phyloP scores from a whole-genome alignment of 2,797 vertebrate genomes.

The Lepilemur ruficaudatus region DNA sequence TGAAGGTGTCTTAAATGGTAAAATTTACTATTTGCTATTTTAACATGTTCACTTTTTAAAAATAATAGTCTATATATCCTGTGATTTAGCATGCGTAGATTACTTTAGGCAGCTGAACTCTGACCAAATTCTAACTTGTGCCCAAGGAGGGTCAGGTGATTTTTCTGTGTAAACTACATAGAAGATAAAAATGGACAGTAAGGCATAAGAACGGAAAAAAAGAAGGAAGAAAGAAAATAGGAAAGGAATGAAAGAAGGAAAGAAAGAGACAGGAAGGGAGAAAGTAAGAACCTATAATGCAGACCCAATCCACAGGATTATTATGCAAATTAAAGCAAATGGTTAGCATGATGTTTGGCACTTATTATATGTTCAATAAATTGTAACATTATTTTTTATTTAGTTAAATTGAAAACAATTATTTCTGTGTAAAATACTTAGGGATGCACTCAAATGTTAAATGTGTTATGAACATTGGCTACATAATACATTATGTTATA shows the following conservation, averaged over 20 bases:
- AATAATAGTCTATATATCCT: conserved; percentile 39
- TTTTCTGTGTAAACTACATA: neutral
- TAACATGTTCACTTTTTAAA: conserved; percentile 50
- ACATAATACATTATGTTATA: neutral
- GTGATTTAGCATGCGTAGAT: conserved; percentile 36
- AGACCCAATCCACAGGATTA: neutral
- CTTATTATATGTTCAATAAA: neutral
- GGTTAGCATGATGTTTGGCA: neutral
- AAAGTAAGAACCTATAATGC: neutral
- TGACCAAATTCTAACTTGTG: neutral
- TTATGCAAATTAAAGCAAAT: neutral
- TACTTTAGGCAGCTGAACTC: conserved; percentile 25
- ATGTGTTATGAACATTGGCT: neutral
- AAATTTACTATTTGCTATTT: conserved; percentile 76
- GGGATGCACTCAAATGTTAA: neutral
- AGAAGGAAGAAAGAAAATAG: neutral
- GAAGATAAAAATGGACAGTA: neutral
- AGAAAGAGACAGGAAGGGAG: neutral
- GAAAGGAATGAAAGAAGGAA: neutral
- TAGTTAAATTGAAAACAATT: neutral
- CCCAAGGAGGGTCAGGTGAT: neutral
- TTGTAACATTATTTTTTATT: neutral
- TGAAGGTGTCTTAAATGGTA: conserved; percentile 62
- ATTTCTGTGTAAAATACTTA: neutral
- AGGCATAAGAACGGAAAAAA: neutral